phyloP scores from a whole-genome alignment of 1,140 invertebrate genomes.

The Patella vulgata region DNA sequence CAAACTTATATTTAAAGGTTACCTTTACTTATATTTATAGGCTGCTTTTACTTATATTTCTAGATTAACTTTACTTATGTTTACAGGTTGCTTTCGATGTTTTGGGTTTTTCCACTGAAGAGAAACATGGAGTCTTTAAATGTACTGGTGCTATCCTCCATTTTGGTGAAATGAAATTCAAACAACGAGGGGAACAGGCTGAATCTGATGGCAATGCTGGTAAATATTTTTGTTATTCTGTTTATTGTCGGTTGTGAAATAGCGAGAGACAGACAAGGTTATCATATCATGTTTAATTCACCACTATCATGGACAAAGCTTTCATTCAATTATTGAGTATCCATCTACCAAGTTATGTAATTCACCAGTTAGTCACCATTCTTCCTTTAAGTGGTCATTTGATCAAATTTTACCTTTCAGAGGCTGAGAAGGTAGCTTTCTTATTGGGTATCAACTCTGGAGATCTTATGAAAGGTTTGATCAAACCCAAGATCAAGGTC shows the following conservation, averaged over 20 bases:
- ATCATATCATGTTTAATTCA: neutral
- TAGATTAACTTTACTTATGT: too few species aligned
- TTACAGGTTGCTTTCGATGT: conserved; percentile 95
- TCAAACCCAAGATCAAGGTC: conserved; percentile 72
- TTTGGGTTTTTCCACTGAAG: conserved; percentile 93
- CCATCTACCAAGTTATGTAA: too few species aligned
- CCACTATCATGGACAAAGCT: too few species aligned
- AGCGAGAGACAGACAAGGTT: neutral
- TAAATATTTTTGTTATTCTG: conserved; percentile 7
- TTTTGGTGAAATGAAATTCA: conserved; percentile 98
- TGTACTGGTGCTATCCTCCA: conserved; percentile 97
- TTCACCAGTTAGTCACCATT: too few species aligned
- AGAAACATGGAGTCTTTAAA: conserved; percentile 96
- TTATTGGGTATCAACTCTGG: conserved; percentile 75
- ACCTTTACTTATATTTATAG: too few species aligned
- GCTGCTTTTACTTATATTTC: too few species aligned
- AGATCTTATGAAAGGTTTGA: conserved; percentile 71
- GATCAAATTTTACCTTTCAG: too few species aligned
- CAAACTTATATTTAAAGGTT: too few species aligned
- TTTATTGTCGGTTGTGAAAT: neutral
- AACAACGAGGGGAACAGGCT: conserved; percentile 98
- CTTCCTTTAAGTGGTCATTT: too few species aligned
- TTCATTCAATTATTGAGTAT: too few species aligned
- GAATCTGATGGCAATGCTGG: conserved; percentile 90
- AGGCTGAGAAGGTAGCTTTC: conserved; percentile 91